A percentile compares a stretch with the other conserved stretches of the same genome.
Conservation (phyloP, 2,113 vertebrate genomes). For the Atherinomorus stipes region DNA sequence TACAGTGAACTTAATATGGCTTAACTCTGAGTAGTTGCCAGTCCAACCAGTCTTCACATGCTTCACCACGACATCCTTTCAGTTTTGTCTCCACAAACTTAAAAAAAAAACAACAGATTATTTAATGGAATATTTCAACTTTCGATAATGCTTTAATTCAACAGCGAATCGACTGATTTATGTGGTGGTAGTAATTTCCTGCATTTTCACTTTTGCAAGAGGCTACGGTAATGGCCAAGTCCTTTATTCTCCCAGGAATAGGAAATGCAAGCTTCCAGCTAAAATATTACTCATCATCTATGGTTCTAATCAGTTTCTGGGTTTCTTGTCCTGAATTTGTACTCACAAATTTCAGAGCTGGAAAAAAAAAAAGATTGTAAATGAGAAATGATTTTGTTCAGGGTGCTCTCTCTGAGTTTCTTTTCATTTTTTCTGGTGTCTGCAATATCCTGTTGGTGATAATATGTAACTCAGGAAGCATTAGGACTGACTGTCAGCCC, state of each 20-base stretch:
- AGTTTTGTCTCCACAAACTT: neutral
- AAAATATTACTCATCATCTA: slow-evolving; percentile 54
- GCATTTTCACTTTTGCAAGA: slow-evolving; percentile 27
- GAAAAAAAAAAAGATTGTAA: slow-evolving; percentile 45
- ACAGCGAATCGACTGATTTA: slow-evolving; percentile 6
- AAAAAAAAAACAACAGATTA: neutral
- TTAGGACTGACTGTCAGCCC: slow-evolving; percentile 63
- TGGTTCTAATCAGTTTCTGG: slow-evolving; percentile 49
- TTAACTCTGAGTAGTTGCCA: neutral
- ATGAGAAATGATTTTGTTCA: slow-evolving; percentile 67
- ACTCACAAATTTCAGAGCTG: slow-evolving; percentile 51
- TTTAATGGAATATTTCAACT: slow-evolving; percentile 21
- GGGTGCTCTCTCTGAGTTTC: slow-evolving; percentile 28
- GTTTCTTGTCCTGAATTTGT: slow-evolving; percentile 46
- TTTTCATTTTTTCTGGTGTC: slow-evolving; percentile 61
- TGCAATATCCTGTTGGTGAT: slow-evolving; percentile 56
- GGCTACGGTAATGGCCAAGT: slow-evolving; percentile 37
- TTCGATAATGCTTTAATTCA: neutral
- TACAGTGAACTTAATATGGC: neutral
- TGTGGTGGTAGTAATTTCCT: neutral
- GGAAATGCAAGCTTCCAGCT: slow-evolving; percentile 49
- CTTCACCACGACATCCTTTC: neutral
- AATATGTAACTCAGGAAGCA: slow-evolving; percentile 70
- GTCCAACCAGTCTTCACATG: neutral
- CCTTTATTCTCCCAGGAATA: slow-evolving; percentile 23